Evolutionary conservation across 37 sponge, comb jelly and placozoan genomes (phyloP), one percentile per base, ranked within the genome.

Genomic region (Cladorhizidae sp.): DNA sequence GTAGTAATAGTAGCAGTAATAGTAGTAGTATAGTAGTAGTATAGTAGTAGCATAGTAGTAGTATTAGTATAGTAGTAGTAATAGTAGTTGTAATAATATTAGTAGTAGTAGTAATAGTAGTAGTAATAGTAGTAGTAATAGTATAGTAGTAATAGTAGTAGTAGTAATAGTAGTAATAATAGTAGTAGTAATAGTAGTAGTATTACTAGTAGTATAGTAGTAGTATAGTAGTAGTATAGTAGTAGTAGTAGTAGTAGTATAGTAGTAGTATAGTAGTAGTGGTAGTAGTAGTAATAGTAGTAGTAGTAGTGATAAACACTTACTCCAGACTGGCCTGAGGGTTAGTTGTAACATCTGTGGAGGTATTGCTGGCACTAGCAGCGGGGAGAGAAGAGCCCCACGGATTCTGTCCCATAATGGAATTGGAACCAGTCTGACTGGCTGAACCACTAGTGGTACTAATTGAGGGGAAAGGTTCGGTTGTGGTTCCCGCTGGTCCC

Each of bases 401-500:
- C 15, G 50, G 18, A 12, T 36, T 22, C 3, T 3, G 50, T 9
- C 25, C 50, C 25, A 17, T 1, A n/a, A n/a, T n/a, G 8, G 9
- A 9, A 9, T 45, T 45, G 9, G 49, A 9, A 45, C 49, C 49
- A 12, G 49, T 9, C 49, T 12, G 9, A 9, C 49, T 9, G 9
- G 49, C 9, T 45, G 49, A 45, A 5, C 5, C 49, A 59, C 61
- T 59, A 6, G 61, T 7, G n/a, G n/a, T 6, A 5, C 61, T 18
- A 26, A 6, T 6, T 59, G n/a, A 6, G 61, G 17, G 61, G 61
- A 18, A 6, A 40, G 39, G 6, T 9, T 41, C 2, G 77, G n/a
- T 29, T 37, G 36, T 32, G 58, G 6, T 23, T 18, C 59, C 25
- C 39, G 42, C 87, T 77, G 81, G 63, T 81, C 81, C 28, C 80